These are phyloP conservation scores for Ceyx cyanopectus DNA, from an alignment of 2,113 vertebrate genomes.

Conservation along the genomic window DNA sequence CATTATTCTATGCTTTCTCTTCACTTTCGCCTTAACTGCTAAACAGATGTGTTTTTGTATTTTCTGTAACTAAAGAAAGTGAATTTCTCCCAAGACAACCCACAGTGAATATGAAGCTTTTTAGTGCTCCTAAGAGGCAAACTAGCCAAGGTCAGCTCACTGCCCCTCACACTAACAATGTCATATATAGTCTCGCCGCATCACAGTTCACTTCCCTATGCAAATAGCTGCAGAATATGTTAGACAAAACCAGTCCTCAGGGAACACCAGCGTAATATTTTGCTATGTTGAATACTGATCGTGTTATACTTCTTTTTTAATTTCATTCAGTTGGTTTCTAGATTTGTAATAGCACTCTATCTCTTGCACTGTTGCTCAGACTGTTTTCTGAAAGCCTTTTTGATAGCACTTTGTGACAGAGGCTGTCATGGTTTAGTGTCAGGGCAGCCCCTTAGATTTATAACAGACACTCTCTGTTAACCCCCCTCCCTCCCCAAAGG, in stretches of 20 bases:
- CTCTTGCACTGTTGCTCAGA: neutral
- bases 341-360: neutral
- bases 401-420: neutral
- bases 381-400: neutral
- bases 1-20: conserved; percentile 51
- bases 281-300: conserved; percentile 6
- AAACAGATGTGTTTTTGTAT: conserved; percentile 59
- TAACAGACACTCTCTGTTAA: no score
- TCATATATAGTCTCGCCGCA: neutral
- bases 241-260: neutral
- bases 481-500: no score
- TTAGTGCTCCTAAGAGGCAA: conserved; percentile 31
- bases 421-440: neutral
- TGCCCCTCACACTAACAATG: neutral
- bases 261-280: neutral
- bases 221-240: conserved; percentile 28
- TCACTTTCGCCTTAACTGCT: conserved; percentile 30
- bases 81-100: conserved; percentile 22
- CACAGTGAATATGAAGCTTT: neutral
- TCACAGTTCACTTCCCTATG: neutral
- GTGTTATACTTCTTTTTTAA: neutral
- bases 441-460: no score
- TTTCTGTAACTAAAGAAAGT: conserved; percentile 51
- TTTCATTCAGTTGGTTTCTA: neutral
- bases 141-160: conserved; percentile 42